Evolutionary conservation across 2,113 vertebrate species (phyloP), one percentile per base, ranked within the genome.

Genomic region (Drymodes brunneopygia): DNA sequence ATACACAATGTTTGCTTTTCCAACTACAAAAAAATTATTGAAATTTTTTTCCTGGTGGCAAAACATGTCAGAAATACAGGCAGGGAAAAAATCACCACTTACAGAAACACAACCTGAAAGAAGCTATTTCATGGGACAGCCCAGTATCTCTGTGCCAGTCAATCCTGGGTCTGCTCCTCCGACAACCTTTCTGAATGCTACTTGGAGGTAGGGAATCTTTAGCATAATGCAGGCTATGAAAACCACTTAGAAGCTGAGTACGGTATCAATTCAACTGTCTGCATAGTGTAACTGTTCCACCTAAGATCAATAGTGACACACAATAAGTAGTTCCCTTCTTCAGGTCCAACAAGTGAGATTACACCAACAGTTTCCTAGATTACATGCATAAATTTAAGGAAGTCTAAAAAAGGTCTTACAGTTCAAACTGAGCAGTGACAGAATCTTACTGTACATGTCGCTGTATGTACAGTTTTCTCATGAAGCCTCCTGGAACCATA

Each of bases 371-470:
- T 12, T 51, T 40, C 10, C n/a, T 14, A 50, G 7, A 54, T 47
- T 70, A 81, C 61, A 27, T 2, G 1, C 14, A 42, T 4, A 48
- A 67, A 51, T 0, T 0, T 15, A 36, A 62, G 3, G 5, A 65
- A 81, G 27, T 29, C 8, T 53, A 36, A 50, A 58, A 66, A 15
- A 64, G 10, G 3, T n/a, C 45, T 15, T 45, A 18, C 2, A 38
- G 33, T 27, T 56, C 56, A 47, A 87, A 71, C 16, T 16, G 7
- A 74, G 35, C 38, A 67, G 44, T 10, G 31, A 56, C 0, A n/a
- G n/a, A 75, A 51, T 40, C 27, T n/a, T 78, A 57, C 12, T 40
- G 53, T 25, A 58, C 10, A 6, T 6, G 45, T 35, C 56, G 83
- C 25, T 23, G 2, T 14, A 9, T 0, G 0, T 5, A 12, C 5